Evolutionary conservation across 1,140 invertebrate genomes (phyloP).

Genomic region (Idris sp.): DNA sequence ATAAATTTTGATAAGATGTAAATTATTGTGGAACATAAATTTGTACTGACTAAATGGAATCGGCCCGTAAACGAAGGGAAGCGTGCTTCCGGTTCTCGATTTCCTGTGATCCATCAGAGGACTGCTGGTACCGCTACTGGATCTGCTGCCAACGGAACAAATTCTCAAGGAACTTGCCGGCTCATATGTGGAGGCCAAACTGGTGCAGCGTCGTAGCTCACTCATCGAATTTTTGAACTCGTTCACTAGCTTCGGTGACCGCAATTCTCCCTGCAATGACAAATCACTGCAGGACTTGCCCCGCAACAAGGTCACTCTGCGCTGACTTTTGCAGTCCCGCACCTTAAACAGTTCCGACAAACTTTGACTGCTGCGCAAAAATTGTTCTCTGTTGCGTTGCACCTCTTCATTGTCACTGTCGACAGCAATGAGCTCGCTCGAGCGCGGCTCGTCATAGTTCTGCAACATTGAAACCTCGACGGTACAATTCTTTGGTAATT

Average conservation of each 20-base stretch:
- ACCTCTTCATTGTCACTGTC: slow-evolving; percentile 31
- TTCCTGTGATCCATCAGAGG: slow-evolving; percentile 61
- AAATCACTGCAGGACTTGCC: slow-evolving; percentile 65
- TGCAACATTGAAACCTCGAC: slow-evolving; percentile 59
- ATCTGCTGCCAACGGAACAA: slow-evolving; percentile 32
- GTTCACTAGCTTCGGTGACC: slow-evolving; percentile 71
- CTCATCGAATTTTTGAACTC: slow-evolving; percentile 66
- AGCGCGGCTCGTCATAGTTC: slow-evolving; percentile 41
- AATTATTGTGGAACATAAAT: slow-evolving; percentile 35
- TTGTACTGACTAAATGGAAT: slow-evolving; percentile 81
- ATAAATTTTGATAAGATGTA: slow-evolving; percentile 12
- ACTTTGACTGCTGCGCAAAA: slow-evolving; percentile 57
- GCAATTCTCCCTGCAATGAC: slow-evolving; percentile 51
- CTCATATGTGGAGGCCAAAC: slow-evolving; percentile 16
- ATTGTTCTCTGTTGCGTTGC: slow-evolving; percentile 18
- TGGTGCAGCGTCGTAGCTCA: slow-evolving; percentile 50
- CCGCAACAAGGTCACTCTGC: neutral
- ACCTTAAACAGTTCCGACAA: slow-evolving; percentile 53
- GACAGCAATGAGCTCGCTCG: slow-evolving; percentile 14
- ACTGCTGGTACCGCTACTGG: slow-evolving; percentile 28
- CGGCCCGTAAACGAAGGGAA: slow-evolving; percentile 80
- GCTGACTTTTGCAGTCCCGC: neutral
- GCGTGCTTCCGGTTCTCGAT: slow-evolving; percentile 73
- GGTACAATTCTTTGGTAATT: slow-evolving; percentile 58
- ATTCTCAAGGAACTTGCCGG: slow-evolving; percentile 2